Evolutionary conservation across 1,140 invertebrate genomes (phyloP).

Genomic region (Ips nitidus): DNA sequence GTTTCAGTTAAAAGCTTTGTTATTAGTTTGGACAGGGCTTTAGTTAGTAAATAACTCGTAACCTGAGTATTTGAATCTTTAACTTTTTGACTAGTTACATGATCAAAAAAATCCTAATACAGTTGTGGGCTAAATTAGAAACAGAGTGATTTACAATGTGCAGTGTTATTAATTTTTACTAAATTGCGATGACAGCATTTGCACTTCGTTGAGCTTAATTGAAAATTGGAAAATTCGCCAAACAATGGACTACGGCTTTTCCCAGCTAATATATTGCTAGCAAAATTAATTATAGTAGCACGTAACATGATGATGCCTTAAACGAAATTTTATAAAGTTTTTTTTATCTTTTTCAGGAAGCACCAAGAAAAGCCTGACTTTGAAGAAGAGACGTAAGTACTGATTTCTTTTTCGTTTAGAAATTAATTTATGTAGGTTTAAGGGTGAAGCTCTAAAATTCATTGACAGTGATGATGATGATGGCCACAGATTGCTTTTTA

Average conservation of each 20-base stretch:
- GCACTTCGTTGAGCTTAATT: conserved; percentile 25
- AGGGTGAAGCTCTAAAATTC: too few species aligned
- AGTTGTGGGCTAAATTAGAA: neutral
- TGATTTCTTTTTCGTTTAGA: neutral
- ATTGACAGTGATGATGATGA: too few species aligned
- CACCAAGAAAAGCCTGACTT: conserved; percentile 25
- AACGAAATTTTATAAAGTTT: neutral
- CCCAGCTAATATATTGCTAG: conserved; percentile 28
- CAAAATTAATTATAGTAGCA: too few species aligned
- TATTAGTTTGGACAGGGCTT: conserved; percentile 7
- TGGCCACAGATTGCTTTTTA: neutral
- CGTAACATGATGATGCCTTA: too few species aligned
- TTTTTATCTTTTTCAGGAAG: conserved; percentile 26
- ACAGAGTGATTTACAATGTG: conserved; percentile 30
- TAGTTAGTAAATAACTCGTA: too few species aligned
- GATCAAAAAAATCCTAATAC: neutral
- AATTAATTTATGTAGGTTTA: too few species aligned
- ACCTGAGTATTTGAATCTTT: too few species aligned
- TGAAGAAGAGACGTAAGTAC: conserved; percentile 30
- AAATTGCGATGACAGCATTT: conserved; percentile 35
- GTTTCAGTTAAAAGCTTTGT: conserved; percentile 15
- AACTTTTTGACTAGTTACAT: neutral
- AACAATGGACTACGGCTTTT: conserved; percentile 24
- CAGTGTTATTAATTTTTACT: conserved; percentile 33
- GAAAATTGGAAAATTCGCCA: conserved; percentile 34